Evolutionary conservation across 2,888 invertebrate genomes (phyloP), one percentile per base, ranked within the genome.

Genomic region (Noctua comes): DNA sequence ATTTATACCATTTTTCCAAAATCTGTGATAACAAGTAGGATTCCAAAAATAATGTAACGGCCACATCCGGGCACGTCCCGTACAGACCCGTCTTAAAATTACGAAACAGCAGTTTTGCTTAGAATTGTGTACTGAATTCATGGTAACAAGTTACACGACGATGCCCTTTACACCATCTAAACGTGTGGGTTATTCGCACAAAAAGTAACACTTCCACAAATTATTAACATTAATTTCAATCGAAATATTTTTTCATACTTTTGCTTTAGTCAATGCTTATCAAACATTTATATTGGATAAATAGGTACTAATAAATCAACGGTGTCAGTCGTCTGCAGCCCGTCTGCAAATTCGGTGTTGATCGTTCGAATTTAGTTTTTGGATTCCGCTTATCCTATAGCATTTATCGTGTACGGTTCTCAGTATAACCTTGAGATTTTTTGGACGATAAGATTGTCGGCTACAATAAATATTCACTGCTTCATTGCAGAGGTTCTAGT

Each of bases 401-500:
- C 13, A 46, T 46, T 3, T 31, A 16, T 46, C 4, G 4, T 11
- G 6, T 13, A 13, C 51, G 24, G 7, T 36, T n/a, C 11, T 54
- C 18, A 1, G 11, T n/a, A 6, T 10, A 18, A 54, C 18, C 36
- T 70, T 21, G 18, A 70, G n/a, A 54, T 51, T 62, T 62, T 21
- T 40, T 40, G 11, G 21, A 68, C 71, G 48, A 71, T 73, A 8
- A 36, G n/a, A 73, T 71, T 73, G 16, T 48, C 8, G 6, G 10
- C 36, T 48, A 6, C 18, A 48, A 48, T 71, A 73, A n/a, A 40
- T 43, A 71, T n/a, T 21, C 24, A 8, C 21, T 21, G 1, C n/a
- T n/a, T 27, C 21, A 48, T 21, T 21, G 7, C 6, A 48, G 27
- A 48, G 36, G 36, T 16, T 36, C 6, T 4, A 66, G 46, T 66